Evolutionary conservation across 2,797 vertebrate genomes (phyloP), one percentile per base, ranked within the genome.

Genomic region (Diplodus puntazzo): DNA sequence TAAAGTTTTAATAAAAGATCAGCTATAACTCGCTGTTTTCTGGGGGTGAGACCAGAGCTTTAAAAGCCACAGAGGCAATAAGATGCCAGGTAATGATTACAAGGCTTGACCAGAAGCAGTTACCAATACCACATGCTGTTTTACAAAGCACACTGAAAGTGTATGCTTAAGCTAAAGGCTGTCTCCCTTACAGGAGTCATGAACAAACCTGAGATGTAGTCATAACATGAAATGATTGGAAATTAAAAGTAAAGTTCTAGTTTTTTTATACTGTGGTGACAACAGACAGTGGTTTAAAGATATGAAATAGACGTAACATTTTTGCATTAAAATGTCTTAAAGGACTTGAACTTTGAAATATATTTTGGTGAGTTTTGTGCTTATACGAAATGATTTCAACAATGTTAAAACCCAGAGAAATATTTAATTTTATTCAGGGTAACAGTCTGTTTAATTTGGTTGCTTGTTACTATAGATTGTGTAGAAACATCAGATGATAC

Each of bases 1-100:
- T 92, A 95, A 96, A 96, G 95, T 95, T 95, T 95, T 94, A 95
- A 95, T 94, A 96, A 96, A 95, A 95, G 95, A 95, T 94, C 95
- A 94, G 93, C 94, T 93, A 94, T 93, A 94, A 94, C 93, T 91
- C 91, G 80, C 89, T 92, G 88, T 95, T 94, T 94, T 95, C 91
- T 87, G 71, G 87, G 89, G 79, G 85, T 77, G 88, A 81, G 88
- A 87, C 89, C 87, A 90, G 86, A 84, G 89, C 84, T 92, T 92
- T 93, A 91, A 90, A 90, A 94, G 92, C 91, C 93, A 94, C 92
- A 92, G 89, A 94, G 94, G 93, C 94, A 93, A 92, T 92, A 91
- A 92, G 92, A 95, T 94, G 93, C 93, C 93, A 93, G 93, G 93
- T 95, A 94, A 95, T 95, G 94, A 96, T 96, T 95, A 95, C 94